Percentiles rank a stretch among this genome's conserved stretches.
Evolutionary conservation across 2,113 vertebrate species (phyloP).

Genomic region (Cynopterus brachyotis): DNA sequence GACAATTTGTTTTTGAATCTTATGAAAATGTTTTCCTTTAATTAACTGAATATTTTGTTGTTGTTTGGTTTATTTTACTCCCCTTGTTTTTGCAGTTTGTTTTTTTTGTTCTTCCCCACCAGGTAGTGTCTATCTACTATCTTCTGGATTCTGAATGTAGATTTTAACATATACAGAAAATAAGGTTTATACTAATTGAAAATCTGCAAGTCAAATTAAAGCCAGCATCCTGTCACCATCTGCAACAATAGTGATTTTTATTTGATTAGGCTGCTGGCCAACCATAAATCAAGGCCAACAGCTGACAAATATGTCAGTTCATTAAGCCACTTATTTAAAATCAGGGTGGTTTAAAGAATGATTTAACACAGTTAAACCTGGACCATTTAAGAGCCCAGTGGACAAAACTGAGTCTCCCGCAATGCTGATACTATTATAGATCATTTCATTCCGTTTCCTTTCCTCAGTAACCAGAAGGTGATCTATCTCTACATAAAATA

Average conservation of each 20-base stretch:
- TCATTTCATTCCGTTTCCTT: background rate
- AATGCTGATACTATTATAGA: background rate
- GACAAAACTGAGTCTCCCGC: background rate
- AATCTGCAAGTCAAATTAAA: constrained; percentile 63
- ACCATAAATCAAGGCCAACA: constrained; percentile 47
- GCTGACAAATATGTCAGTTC: constrained; percentile 60
- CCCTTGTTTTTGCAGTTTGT: background rate
- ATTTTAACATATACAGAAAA: constrained; percentile 29
- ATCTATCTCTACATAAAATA: background rate
- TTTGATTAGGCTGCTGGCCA: constrained; percentile 60
- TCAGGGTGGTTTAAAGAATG: background rate
- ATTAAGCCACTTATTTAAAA: constrained; percentile 64
- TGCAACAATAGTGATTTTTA: constrained; percentile 64
- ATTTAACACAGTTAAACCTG: constrained; percentile 43
- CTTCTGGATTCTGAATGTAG: constrained; percentile 16
- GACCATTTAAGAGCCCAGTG: background rate
- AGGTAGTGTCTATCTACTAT: background rate
- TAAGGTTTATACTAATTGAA: constrained; percentile 54
- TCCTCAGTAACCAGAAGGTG: background rate
- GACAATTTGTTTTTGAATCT: constrained; percentile 10
- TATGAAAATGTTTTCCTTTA: constrained; percentile 42
- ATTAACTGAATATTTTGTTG: background rate
- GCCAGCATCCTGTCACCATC: constrained; percentile 62
- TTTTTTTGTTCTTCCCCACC: background rate
- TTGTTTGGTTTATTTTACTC: background rate